These are phyloP conservation scores for Laticauda colubrina DNA, from an alignment of 2,113 vertebrate genomes.

Conservation along the genomic window DNA sequence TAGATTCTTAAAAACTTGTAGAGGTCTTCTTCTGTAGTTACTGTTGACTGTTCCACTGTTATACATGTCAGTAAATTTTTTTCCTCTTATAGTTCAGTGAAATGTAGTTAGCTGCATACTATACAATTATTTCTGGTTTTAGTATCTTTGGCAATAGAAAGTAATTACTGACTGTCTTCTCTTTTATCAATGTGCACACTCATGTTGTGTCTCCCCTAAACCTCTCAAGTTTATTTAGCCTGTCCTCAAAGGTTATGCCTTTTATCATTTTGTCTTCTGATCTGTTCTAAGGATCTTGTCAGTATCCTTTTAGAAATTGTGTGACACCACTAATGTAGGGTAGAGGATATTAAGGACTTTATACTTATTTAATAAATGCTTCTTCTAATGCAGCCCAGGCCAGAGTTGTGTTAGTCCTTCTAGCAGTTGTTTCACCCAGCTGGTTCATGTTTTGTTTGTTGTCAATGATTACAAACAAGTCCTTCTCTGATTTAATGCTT, in stretches of 20 bases:
- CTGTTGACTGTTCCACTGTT: neutral
- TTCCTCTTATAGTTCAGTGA: neutral
- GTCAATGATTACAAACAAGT: neutral
- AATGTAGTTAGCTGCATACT: neutral
- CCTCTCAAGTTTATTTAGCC: neutral
- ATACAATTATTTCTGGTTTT: neutral
- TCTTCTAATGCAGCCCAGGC: neutral
- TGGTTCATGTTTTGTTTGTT: neutral
- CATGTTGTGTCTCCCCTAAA: neutral
- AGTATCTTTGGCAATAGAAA: neutral
- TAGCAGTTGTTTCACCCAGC: neutral
- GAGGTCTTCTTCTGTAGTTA: neutral
- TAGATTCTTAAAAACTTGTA: neutral
- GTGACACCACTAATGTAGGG: neutral
- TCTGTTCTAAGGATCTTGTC: neutral
- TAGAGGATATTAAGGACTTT: neutral
- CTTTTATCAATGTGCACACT: neutral
- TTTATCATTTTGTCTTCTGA: neutral
- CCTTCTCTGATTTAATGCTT: neutral
- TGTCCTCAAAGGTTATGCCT: neutral
- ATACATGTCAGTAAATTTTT: neutral
- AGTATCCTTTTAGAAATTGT: neutral
- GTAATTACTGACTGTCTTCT: neutral
- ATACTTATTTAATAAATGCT: neutral
- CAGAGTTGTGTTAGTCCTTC: neutral